Base-by-base conservation (phyloP, 2,888 invertebrate genomes). In the Notodonta ziczac region DNA sequence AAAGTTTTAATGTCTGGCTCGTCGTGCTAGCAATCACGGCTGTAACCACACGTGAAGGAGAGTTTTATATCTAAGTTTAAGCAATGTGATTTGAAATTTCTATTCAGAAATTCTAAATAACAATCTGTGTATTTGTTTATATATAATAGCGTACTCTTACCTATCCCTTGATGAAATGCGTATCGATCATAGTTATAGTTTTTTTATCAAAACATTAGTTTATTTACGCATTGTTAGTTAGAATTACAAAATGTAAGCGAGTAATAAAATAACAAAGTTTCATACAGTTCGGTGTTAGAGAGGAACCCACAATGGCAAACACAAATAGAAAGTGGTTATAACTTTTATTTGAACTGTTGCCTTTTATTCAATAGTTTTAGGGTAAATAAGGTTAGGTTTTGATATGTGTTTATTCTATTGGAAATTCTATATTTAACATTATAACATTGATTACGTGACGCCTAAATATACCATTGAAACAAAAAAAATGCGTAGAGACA, bases 341-440 rank as follows among this genome's bases (percentile, higher is more conserved):
- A 61, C 53, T 61, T 62, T 60, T 60, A 62, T 58, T 62, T 57
- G 51, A 61, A 51, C 65, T 58, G 50, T 61, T 60, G 62, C 60
- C 39, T 53, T 66, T 69, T 56, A 53, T 56, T 62, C 62, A 69
- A 61, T 57, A 61, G 66, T 58, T 66, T 62, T 60, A 58, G 54
- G 60, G 10, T 62, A 50, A 69, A 66, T 44, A 57, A 46, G 10
- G 12, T 32, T n/a, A n/a, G n/a, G 13, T 46, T 46, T 46, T n/a
- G 13, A n/a, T n/a, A 46, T n/a, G 46, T 46, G 44, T 0, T 42
- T 42, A 42, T 9, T 46, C 4, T 44, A 13, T 5, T 13, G 13
- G 7, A 46, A 9, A 46, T 13, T 35, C 2, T 35, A 35, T 35
- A 35, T 7, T 7, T 35, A 35, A 35, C 1, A 35, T 35, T 4